phyloP scores from a whole-genome alignment of 1,140 invertebrate species.

The Lucilia sericata region DNA sequence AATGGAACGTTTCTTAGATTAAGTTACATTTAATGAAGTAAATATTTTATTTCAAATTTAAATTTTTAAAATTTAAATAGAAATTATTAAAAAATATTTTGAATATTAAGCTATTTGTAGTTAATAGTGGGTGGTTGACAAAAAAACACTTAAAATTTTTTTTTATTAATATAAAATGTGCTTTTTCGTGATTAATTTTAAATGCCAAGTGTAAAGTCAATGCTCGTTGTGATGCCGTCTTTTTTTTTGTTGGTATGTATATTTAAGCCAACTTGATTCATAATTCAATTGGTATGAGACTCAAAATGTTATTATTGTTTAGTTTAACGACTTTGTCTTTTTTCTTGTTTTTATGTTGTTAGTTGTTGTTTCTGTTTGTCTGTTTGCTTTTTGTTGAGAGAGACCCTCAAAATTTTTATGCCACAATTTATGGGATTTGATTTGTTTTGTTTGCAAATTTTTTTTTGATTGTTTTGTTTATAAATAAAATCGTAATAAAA shows the following conservation, averaged over 20 bases:
- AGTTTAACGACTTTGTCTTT: not conserved
- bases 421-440: no score
- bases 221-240: not conserved
- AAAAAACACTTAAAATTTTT: no score
- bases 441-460: not conserved
- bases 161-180: not conserved
- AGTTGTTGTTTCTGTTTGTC: no score
- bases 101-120: no score
- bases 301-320: not conserved
- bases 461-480: not conserved
- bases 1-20: no score
- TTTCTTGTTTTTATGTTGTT: not conserved
- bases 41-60: no score
- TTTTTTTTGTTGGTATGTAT: no score
- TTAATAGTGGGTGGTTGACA: no score
- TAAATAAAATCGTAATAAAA: not conserved
- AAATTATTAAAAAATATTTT: no score
- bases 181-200: not conserved
- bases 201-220: slow-evolving; percentile 6
- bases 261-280: not conserved
- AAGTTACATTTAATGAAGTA: no score
- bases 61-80: no score
- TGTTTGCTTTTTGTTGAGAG: not conserved
- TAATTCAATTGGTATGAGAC: not conserved
- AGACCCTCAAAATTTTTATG: not conserved